Base-by-base conservation (phyloP, 2,888 invertebrate species). In the Pollenia griseotomentosa region DNA sequence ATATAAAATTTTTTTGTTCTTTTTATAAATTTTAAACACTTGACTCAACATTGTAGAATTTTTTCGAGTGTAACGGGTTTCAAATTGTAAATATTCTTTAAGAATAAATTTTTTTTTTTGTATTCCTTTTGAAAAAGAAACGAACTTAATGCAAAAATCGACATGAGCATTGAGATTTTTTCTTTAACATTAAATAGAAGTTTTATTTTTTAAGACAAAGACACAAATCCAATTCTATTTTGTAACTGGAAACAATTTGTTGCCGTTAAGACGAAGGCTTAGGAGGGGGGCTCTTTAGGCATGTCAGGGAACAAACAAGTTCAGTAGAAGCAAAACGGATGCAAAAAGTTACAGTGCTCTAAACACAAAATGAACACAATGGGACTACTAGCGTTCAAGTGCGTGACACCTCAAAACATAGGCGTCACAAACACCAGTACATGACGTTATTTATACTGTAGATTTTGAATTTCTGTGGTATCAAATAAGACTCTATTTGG, bases 21-120 rank as follows among this genome's bases (percentile, higher is more conserved):
- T 63, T 12, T 3, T 51, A 42, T 33, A 68, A 68, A 68, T 48
- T 71, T 78, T 73, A 77, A 78, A 66, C 83, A 84, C 83, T 84
- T 84, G 61, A 23, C 78, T 84, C 83, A 66, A 61, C 59, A 66
- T 59, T 84, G 65, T 73, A 73, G 23, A 73, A 66, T 66, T 78
- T 79, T 79, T 73, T 84, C 78, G 79, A 84, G 83, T 84, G 78
- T 84, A 84, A 84, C 83, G 78, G 73, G 33, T 79, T 74, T 82
- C 6, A 66, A 66, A 59, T 84, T 59, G n/a, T 73, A 84, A 71
- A 68, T 68, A 82, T 68, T 75, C 8, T 75, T 51, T 40, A 11
- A 23, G 46, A 48, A 7, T 40, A 19, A 2, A 46, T 1, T 11
- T 33, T 66, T 33, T 66, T 61, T 51, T 42, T 51, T 14, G 16